phyloP scores from a whole-genome alignment of 2,797 vertebrate genomes.

The Lutra lutra region DNA sequence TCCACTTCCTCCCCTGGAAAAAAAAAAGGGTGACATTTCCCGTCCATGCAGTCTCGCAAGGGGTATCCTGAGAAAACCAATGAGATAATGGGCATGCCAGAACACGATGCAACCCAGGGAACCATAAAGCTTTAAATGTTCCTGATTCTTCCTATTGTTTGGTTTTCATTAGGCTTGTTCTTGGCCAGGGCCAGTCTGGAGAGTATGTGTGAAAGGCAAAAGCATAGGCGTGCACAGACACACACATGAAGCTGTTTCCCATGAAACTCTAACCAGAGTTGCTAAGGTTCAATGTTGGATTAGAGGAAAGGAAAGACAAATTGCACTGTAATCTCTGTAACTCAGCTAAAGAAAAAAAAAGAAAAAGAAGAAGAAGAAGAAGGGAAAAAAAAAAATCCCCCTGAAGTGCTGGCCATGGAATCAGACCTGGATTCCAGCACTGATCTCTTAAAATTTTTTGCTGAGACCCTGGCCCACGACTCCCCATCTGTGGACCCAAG shows the following conservation, averaged over 20 bases:
- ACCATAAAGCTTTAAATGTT: neutral
- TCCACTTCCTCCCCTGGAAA: neutral
- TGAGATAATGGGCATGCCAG: neutral
- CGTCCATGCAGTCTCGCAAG: neutral
- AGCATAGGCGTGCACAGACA: neutral
- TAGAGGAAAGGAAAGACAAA: neutral
- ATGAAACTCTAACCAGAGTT: neutral
- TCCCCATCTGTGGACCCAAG: too few relatives aligned
- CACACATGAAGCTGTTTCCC: neutral
- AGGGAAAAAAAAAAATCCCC: neutral
- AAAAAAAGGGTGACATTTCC: neutral
- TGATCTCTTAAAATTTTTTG: neutral
- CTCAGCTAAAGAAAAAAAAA: neutral
- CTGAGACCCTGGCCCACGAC: neutral
- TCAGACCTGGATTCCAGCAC: neutral
- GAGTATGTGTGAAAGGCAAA: neutral
- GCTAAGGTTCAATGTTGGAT: neutral
- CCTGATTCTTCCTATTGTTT: constrained; percentile 5
- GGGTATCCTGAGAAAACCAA: neutral
- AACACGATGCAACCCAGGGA: neutral
- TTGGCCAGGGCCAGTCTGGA: neutral
- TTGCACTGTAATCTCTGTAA: neutral
- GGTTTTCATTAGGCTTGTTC: constrained; percentile 36
- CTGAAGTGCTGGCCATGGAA: neutral
- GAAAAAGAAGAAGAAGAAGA: neutral